Percentiles rank a stretch among this genome's conserved stretches.
Conservation (phyloP, 2,113 vertebrate genomes). For the Paradisaea rubra region DNA sequence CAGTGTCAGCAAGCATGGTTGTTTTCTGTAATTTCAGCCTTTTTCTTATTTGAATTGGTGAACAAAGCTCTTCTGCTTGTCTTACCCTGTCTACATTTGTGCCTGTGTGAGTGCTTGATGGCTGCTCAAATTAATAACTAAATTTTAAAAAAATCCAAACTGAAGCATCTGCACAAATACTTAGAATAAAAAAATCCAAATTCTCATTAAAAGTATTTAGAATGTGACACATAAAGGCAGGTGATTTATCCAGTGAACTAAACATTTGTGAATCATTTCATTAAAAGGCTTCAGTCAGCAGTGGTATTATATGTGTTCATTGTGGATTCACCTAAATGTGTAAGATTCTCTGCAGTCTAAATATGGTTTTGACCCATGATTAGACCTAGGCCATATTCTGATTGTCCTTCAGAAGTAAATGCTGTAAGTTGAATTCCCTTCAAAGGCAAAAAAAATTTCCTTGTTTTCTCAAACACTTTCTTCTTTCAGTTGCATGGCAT, state of each 20-base stretch:
- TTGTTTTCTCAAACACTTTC: background rate
- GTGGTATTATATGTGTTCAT: background rate
- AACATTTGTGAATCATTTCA: background rate
- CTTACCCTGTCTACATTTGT: background rate
- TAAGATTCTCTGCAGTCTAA: background rate
- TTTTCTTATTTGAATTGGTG: background rate
- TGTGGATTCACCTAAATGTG: background rate
- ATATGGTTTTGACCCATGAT: background rate
- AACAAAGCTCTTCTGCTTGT: background rate
- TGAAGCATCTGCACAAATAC: background rate
- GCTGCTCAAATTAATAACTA: background rate
- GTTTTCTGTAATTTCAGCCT: background rate
- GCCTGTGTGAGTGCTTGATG: background rate
- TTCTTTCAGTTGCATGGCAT: background rate
- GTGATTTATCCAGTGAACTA: background rate
- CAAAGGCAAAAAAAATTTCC: background rate
- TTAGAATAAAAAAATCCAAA: background rate
- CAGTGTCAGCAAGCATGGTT: background rate
- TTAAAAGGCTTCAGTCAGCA: background rate
- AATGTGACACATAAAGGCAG: rapidly evolving
- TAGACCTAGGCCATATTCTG: background rate
- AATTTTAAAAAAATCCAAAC: background rate
- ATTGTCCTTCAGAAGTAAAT: background rate
- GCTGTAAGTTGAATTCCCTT: background rate
- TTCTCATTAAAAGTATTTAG: background rate